Evolutionary conservation across 1,140 invertebrate species (phyloP), one percentile per base, ranked within the genome.

Genomic region (Propsilocerus akamusi): DNA sequence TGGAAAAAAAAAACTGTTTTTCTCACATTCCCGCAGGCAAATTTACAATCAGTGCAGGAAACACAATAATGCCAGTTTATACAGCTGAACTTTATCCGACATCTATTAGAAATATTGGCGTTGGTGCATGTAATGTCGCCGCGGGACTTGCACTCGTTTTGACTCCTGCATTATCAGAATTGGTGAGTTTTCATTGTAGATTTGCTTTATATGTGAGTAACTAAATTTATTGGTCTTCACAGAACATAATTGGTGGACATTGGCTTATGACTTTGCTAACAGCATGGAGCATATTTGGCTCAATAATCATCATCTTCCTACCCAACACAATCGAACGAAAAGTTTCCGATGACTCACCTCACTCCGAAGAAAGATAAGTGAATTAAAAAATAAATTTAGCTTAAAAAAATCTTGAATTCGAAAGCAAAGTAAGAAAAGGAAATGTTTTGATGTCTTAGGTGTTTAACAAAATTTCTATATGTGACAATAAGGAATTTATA

Each of bases 71-170:
- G 65, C 80, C 80, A 0, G 78, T 82, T 8, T 83, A 76, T 55
- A 82, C 80, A 2, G 80, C 80, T 2, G 80, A 83, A 61, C 61
- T 83, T 4, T 83, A 81, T 65, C 80, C 80, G 2, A 83, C 80
- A 2, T 68, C 78, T 34, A 76, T 83, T 54, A 71, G 80, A 49
- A 83, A 83, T 58, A 67, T 82, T 32, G 80, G 80, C 8, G 79
- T 83, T 7, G 80, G 80, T 2, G 76, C 76, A 2, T 80, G 76
- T 56, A 81, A 82, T 59, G 68, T 81, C 30, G 69, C 78, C 12
- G 78, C 80, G 2, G 80, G 80, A 14, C 60, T 81, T 17, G 78
- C 77, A 17, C 63, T 83, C 2, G 80, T 82, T 54, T 67, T 78
- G 25, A 77, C 81, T n/a, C 80, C 80, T 23, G 82, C 81, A 58